Base-by-base conservation (phyloP, 2,113 vertebrate genomes). In the Chelonoidis abingdonii region DNA sequence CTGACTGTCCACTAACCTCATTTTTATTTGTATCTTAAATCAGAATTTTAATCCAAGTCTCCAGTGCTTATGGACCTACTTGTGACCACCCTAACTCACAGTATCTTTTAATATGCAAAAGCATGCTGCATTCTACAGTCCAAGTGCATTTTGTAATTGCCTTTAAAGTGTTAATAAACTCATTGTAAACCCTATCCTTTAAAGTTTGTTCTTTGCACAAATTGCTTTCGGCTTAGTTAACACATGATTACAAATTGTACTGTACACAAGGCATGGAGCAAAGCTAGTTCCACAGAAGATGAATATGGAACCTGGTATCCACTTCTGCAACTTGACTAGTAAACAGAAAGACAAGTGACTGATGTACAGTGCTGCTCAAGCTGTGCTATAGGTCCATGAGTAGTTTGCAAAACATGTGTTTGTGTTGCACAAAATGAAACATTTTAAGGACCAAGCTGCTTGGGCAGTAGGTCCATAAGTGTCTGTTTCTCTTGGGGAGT, bases 331-430 rank as follows among this genome's bases (percentile, higher is more conserved):
- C 19, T 72, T 86, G 41, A 82, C 38, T 95, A 50, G 75, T 49
- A 89, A 91, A 76, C 47, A 91, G 59, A 86, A 86, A 57, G 59
- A 25, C 83, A 87, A 76, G 44, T 76, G 25, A 44, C 62, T 83
- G 79, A 89, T 89, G 57, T 69, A 13, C 81, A 87, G 22, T 11
- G 8, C 49, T 56, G 84, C 69, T 50, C 31, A 35, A 0, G 0
- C 29, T 47, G 79, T 86, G 52, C 8, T 92, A 93, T 65, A 84
- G 80, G 49, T 86, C 59, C 19, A 47, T 17, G 27, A 65, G 31
- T 80, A 62, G 44, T 69, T 41, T 82, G 47, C n/a, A 52, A 53
- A 83, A 84, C 56, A 3, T 13, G 27, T 89, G 29, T 86, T 87
- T 76, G 49, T 50, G 62, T 25, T 82, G 78, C 91, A 41, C n/a